A percentile compares a stretch with the other conserved stretches of the same genome.
phyloP scores from a whole-genome alignment of 2,888 invertebrate species.

The Nomada flava region DNA sequence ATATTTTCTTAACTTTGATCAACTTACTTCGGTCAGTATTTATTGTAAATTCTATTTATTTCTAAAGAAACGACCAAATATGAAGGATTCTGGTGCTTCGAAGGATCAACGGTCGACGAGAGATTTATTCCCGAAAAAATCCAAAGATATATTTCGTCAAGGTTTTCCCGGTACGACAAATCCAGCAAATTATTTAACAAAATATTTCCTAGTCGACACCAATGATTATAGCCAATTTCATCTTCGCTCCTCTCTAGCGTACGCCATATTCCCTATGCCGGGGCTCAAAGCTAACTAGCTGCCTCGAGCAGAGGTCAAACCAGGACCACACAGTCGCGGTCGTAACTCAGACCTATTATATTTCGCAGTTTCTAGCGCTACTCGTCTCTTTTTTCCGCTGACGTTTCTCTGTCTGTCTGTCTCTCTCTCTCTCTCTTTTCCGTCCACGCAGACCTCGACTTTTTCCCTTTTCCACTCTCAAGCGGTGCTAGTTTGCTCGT shows the following conservation, averaged over 20 bases:
- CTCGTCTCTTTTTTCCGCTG: constrained; percentile 10
- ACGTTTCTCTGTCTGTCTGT: background rate
- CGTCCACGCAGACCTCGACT: constrained; percentile 11
- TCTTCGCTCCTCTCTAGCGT: constrained; percentile 19
- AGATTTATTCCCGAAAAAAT: too few species aligned
- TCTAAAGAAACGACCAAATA: too few species aligned
- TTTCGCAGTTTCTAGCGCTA: constrained; percentile 60
- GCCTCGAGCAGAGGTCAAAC: constrained; percentile 65
- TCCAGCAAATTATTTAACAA: background rate
- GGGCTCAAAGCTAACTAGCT: constrained; percentile 58
- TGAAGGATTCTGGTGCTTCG: too few species aligned
- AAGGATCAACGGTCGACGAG: too few species aligned
- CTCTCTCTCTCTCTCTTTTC: constrained; percentile 16
- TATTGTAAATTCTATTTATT: too few species aligned
- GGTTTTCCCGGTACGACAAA: background rate
- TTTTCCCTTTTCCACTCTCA: background rate
- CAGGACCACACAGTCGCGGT: constrained; percentile 73
- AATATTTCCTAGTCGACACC: background rate
- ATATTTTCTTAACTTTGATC: too few species aligned
- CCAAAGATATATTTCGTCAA: too few species aligned
- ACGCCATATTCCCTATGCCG: constrained; percentile 15
- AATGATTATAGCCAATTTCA: background rate
- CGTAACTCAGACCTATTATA: constrained; percentile 76
- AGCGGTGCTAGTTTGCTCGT: background rate
- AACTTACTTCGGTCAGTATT: too few species aligned